Evolutionary conservation across 2,797 vertebrate species (phyloP).

Genomic region (Tiaroga cobitis): DNA sequence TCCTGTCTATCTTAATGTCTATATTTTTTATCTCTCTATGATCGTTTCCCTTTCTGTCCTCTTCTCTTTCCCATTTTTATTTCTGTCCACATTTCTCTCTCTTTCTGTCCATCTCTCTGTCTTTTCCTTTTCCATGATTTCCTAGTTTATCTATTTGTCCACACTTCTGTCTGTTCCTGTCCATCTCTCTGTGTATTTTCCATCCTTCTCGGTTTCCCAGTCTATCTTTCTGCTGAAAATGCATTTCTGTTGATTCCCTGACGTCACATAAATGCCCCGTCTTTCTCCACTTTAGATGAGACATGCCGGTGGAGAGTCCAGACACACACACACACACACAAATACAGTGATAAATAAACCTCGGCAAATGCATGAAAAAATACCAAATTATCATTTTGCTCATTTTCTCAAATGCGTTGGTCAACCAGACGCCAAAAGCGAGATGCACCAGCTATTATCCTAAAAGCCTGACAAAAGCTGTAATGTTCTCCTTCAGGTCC

Average conservation of each 20-base stretch:
- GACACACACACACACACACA: no score
- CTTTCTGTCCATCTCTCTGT: neutral
- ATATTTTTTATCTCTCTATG: no score
- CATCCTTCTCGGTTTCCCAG: neutral
- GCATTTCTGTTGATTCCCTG: neutral
- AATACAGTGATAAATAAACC: neutral
- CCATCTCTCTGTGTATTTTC: no score
- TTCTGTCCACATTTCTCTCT: neutral
- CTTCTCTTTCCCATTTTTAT: no score
- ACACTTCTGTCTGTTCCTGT: no score
- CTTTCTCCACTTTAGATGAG: neutral
- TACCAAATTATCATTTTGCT: neutral
- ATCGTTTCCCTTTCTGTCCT: no score
- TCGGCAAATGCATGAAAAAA: no score
- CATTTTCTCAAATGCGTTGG: neutral
- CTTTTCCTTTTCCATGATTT: neutral
- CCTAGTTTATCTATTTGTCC: neutral
- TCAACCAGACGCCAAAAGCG: neutral
- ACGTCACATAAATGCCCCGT: neutral
- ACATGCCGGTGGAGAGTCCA: neutral
- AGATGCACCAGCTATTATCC: neutral
- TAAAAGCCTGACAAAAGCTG: neutral
- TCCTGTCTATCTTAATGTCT: no score
- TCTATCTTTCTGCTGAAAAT: neutral
- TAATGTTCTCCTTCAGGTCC: constrained; percentile 19